A percentile compares a stretch with the other conserved stretches of the same genome.
Conservation (phyloP, 2,113 vertebrate genomes). For the Sphaerodactylus townsendi region DNA sequence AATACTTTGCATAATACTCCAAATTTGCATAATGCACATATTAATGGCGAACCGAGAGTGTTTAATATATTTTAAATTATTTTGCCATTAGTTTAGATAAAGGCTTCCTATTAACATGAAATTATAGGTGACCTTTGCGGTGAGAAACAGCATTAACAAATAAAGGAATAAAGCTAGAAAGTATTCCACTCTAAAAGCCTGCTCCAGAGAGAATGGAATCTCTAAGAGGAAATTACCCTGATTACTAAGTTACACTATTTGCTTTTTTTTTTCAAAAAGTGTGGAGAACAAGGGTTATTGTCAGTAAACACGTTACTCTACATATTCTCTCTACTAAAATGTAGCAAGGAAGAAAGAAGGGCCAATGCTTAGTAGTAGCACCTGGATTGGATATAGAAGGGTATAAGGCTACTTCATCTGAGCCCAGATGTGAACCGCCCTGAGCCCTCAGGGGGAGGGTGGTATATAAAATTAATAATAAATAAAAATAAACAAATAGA, state of each 20-base stretch:
- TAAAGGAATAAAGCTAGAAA: background rate
- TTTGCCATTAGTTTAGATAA: slow-evolving; percentile 19
- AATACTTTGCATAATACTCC: background rate
- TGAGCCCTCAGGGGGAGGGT: too few relatives aligned
- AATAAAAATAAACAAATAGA: too few relatives aligned
- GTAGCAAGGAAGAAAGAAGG: too few relatives aligned
- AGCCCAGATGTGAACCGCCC: too few relatives aligned
- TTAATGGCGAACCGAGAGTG: background rate
- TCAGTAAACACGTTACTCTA: background rate
- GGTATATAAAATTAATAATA: too few relatives aligned
- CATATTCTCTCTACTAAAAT: background rate
- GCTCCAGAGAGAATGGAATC: background rate
- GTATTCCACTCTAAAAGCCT: background rate
- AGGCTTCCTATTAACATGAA: background rate
- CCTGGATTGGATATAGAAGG: too few relatives aligned
- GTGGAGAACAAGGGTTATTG: background rate
- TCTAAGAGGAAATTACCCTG: background rate
- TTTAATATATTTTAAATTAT: background rate
- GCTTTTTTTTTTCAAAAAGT: background rate
- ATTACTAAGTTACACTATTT: slow-evolving; percentile 2
- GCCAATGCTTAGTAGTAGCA: too few relatives aligned
- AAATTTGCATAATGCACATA: background rate
- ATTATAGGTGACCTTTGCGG: slow-evolving; percentile 10
- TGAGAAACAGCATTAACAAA: slow-evolving; percentile 27
- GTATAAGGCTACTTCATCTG: too few relatives aligned